Base-by-base conservation (phyloP, 2,797 vertebrate species). In the Uromys caudimaculatus region DNA sequence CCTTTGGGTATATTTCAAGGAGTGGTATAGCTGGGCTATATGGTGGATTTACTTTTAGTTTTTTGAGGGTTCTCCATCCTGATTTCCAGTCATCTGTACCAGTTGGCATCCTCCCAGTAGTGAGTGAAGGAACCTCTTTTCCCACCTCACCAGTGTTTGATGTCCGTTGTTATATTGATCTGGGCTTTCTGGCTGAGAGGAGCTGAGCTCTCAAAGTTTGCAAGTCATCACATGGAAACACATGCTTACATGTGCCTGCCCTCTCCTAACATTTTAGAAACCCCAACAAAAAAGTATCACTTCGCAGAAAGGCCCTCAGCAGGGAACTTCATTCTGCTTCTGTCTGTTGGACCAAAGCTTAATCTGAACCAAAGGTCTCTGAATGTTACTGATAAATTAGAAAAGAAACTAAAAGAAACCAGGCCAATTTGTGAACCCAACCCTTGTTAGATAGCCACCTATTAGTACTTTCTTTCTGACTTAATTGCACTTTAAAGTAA, bases 401-500 rank as follows among this genome's bases (percentile, higher is more conserved):
- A 69, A 1, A 44, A 87, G 54, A 79, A 94, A 79, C 44, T 89
- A 58, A 58, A 58, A 58, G 56, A 58, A 69, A 82, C 0, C 24
- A 75, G 23, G 35, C 60, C 67, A 52, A 0, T 89, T 89, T 85
- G 16, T 64, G 6, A 19, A 14, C 1, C 23, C 52, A 29, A 88
- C 3, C 2, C 82, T 76, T 56, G 9, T 54, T 78, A 75, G 23
- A 21, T 17, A 94, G n/a, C 0, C 3, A 1, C 32, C 23, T 69
- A 29, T 23, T 79, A 52, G 23, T 84, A 10, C 17, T 67, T 92
- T 93, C 41, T 71, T 77, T 90, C 13, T 77, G 29, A 94, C 5
- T 29, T 90, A 67, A 62, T 44, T 73, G 8, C 62, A 79, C 7
- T 93, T 95, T 83, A 69, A 93, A 89, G 35, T 56, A 82, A 50